Percentiles rank a stretch among this genome's conserved stretches.
Evolutionary conservation across 2,113 vertebrate species (phyloP).

Genomic region (Halcyon malimbica): DNA sequence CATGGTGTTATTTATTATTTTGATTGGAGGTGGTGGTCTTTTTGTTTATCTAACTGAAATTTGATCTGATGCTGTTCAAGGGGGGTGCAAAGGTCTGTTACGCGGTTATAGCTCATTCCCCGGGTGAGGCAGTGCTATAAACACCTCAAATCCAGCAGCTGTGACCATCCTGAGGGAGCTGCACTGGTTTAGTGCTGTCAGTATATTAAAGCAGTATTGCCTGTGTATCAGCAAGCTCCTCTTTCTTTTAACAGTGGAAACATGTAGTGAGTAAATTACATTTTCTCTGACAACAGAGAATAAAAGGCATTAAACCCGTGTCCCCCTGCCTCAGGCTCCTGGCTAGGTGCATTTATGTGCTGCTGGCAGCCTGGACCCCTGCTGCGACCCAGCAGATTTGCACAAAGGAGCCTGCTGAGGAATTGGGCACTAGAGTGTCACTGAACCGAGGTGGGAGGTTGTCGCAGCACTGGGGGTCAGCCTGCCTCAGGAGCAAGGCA

Average conservation of each 20-base stretch:
- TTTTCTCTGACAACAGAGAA: neutral
- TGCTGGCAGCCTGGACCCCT: neutral
- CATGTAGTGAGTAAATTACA: neutral
- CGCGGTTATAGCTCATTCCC: neutral
- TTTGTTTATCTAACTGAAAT: neutral
- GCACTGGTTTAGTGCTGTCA: neutral
- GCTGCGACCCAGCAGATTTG: neutral
- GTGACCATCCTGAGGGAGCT: neutral
- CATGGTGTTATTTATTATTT: neutral
- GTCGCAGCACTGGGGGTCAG: fast-evolving
- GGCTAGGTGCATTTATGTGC: neutral
- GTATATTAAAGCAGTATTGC: neutral
- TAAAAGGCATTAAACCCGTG: neutral
- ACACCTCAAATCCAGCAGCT: neutral
- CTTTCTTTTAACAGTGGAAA: neutral
- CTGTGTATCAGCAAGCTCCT: neutral
- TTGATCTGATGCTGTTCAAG: neutral
- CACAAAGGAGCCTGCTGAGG: neutral
- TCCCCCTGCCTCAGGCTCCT: neutral
- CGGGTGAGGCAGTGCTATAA: neutral
- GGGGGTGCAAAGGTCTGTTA: neutral
- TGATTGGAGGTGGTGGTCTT: neutral
- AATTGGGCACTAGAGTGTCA: neutral
- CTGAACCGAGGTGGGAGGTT: neutral
- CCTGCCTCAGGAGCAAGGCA: neutral